Base-by-base conservation (phyloP, 2,888 invertebrate species). In the Acanthosoma haemorrhoidale region DNA sequence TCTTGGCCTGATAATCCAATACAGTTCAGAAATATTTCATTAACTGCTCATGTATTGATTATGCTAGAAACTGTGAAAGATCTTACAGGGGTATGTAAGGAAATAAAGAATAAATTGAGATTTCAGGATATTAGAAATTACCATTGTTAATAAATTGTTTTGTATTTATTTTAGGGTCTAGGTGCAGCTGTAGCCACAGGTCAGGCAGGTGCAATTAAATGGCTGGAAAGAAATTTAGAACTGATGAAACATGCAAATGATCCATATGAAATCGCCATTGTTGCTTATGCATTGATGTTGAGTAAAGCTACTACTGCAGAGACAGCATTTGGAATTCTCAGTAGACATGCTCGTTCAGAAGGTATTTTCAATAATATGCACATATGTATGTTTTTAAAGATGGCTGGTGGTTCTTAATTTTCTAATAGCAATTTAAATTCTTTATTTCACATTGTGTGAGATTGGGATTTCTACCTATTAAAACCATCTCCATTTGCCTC, bases 21-120 rank as follows among this genome's bases (percentile, higher is more conserved):
- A 71, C 80, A 83, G 70, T 86, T 88, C 75, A 84, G 91, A 15
- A 95, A 95, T 78, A 89, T 96, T 29, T 91, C 94, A 1, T 82
- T 97, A 18, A 97, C 97, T 0, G 95, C 97, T 0, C 95, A 96
- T 78, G 94, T 96, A 0, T 83, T 97, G 6, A 93, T 96, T 74
- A 91, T 93, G 1, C 80, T 97, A 75, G 89, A 91, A 70, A 86
- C 87, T 0, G 92, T 93, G 0, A 92, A 91, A 79, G 93, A 94
- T 80, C 82, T 94, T 18, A 82, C 87, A 0, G 87, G 87, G 74
- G 85, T 84, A 77, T 32, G 32, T 59, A 8, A n/a, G 29, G 15
- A 32, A 32, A 38, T 29, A 41, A 29, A 16, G 25, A 29, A 39
- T n/a, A 39, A 11, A 9, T 16, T 25, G 15, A 39, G 16, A 38